Evolutionary conservation across 2,113 vertebrate genomes (phyloP), one percentile per base, ranked within the genome.

Genomic region (Axis porcinus): DNA sequence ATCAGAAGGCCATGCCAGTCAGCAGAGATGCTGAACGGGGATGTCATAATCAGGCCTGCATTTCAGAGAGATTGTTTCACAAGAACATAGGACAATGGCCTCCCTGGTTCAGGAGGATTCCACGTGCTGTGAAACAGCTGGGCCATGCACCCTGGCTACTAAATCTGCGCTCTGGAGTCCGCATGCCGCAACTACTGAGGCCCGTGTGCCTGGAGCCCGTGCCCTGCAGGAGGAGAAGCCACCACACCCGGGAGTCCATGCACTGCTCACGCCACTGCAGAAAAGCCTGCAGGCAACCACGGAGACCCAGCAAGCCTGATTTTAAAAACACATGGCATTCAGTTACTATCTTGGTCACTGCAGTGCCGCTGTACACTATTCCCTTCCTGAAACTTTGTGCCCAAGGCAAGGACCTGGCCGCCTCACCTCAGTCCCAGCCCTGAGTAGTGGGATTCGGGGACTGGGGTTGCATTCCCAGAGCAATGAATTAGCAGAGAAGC

Each of bases 371-470:
- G n/a, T 8, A 21, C 55, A 57, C 27, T 8, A 27, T 17, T 36
- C 14, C 9, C 25, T 33, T 58, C 62, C 16, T 17, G 50, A 21
- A 25, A 60, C 14, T 50, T 23, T 14, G 60, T 3, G 7, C 47
- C 16, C 47, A 25, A 14, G 52, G 28, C 7, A 1, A 16, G 36
- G 0, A 13, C 19, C 13, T 28, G 1, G 8, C 2, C 0, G 0
- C 78, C 85, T 36, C 27, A 2, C 13, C 45, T 10, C 21, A 8
- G 23, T 7, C n/a, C 84, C 21, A 5, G 43, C 19, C 57, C 33
- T 2, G 1, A 45, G 36, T 4, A 8, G 45, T 21, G 36, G 81
- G 33, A 11, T 19, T 16, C 9, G 3, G 27, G 23, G 7, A 14
- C 6, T 2, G 43, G 60, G 21, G 40, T 50, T 79, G 47, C 33